Evolutionary conservation across 2,797 vertebrate species (phyloP), one percentile per base, ranked within the genome.

Genomic region (Glyptemys insculpta): DNA sequence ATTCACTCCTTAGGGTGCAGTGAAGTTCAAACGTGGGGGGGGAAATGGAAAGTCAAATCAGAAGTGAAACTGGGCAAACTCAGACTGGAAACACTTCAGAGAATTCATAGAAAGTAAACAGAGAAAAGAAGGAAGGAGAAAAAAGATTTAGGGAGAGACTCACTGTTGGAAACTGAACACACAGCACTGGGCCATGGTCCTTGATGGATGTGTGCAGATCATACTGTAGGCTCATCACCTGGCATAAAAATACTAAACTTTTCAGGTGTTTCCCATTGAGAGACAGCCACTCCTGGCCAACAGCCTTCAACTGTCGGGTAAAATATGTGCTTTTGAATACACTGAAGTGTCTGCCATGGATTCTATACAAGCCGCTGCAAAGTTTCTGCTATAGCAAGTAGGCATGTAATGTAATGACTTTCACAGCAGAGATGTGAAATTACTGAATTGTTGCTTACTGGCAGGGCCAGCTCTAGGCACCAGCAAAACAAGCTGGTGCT

Each of bases 81-180:
- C 85, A 78, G 47, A 16, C 59, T 96, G 88, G 90, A 92, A 96
- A 54, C 53, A 84, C 91, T 95, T 95, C 90, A 94, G 88, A 92
- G 59, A 82, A n/a, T 65, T 90, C 50, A 79, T 93, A 86, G 91
- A 93, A 94, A 96, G 81, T 91, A 96, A 96, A 96, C 79, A 95
- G 87, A 89, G 34, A 0, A 37, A 87, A 90, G 91, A 81, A 91
- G 72, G 52, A 84, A 91, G 87, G 57, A 85, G 54, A 72, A 87
- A 88, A 91, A 78, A 82, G 8, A 62, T 56, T 27, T 2, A 74
- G 21, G 56, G 89, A 88, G 62, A 91, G 47, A 50, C 44, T 68
- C 44, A 1, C 56, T 89, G 44, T 4, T 96, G 82, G 89, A 88
- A 91, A n/a, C 19, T 78, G 6, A 8, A 19, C 37, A 14, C 0